These are phyloP conservation scores for Leucoraja ocellata DNA, from an alignment of 2,797 vertebrate genomes.

Conservation along the genomic window DNA sequence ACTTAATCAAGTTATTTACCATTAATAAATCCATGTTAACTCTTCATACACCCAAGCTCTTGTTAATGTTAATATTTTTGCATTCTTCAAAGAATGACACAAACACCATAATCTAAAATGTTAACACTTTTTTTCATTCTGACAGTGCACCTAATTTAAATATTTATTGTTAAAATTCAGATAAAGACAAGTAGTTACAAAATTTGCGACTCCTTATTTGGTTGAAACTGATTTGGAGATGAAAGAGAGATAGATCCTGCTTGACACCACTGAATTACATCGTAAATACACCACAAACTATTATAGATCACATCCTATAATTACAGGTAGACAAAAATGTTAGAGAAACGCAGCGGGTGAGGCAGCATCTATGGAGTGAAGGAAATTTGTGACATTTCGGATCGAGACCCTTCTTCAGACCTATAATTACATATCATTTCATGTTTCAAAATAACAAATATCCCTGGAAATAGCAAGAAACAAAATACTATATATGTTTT, in stretches of 20 bases:
- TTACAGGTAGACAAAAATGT: not conserved
- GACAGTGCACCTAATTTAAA: not conserved
- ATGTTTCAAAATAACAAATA: not conserved
- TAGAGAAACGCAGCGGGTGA: too few species aligned
- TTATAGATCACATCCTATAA: not conserved
- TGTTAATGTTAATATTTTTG: not conserved
- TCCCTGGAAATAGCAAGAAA: not conserved
- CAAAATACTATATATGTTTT: not conserved
- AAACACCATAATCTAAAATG: not conserved
- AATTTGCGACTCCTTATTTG: not conserved
- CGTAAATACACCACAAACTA: not conserved
- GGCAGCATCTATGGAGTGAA: too few species aligned
- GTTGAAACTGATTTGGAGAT: not conserved
- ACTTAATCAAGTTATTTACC: not conserved
- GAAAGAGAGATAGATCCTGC: not conserved
- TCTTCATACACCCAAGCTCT: too few species aligned
- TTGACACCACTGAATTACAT: not conserved
- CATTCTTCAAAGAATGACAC: not conserved
- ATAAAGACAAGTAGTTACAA: conserved; percentile 14
- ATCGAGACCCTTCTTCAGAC: too few species aligned
- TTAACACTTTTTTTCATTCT: not conserved
- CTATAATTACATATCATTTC: not conserved
- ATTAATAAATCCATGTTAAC: not conserved
- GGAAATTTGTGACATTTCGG: too few species aligned
- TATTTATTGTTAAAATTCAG: not conserved